Evolutionary conservation across 1,140 invertebrate genomes (phyloP).

Genomic region (Bilobella aurantiaca): DNA sequence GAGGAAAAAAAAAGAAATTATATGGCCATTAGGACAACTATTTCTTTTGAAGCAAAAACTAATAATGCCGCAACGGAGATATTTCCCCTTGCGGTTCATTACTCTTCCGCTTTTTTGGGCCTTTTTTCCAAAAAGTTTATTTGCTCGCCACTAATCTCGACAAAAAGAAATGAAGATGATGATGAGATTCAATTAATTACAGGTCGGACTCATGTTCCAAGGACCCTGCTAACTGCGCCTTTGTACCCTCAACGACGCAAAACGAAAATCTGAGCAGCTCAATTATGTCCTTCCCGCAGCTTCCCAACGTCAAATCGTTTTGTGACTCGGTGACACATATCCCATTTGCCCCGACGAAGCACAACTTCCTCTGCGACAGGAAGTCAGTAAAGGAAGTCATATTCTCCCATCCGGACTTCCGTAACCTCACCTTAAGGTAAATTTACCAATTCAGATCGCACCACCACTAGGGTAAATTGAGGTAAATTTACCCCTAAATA

Average conservation of each 20-base stretch:
- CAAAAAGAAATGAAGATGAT: neutral
- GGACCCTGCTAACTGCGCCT: constrained; percentile 36
- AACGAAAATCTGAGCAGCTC: constrained; percentile 32
- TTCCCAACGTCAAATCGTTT: constrained; percentile 40
- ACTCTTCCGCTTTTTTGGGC: too few relatives aligned
- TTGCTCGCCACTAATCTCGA: neutral
- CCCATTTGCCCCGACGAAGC: constrained; percentile 52
- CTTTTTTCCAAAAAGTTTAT: too few relatives aligned
- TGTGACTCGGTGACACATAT: constrained; percentile 53
- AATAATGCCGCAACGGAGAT: too few relatives aligned
- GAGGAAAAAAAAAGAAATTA: neutral
- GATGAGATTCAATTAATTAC: constrained; percentile 16
- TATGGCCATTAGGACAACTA: neutral
- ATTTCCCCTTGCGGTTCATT: neutral
- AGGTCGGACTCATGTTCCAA: constrained; percentile 46
- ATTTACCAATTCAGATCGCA: constrained; percentile 4
- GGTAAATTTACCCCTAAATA: too few relatives aligned
- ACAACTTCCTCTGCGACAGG: constrained; percentile 53
- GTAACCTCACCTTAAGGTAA: constrained; percentile 26
- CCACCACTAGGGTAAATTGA: neutral
- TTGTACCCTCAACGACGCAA: constrained; percentile 20
- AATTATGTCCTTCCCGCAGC: constrained; percentile 28
- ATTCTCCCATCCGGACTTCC: constrained; percentile 49
- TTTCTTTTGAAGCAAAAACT: neutral
- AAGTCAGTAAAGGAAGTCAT: constrained; percentile 53